These are phyloP conservation scores for Hemicrepidius hirtus DNA, from an alignment of 2,888 invertebrate genomes.

Conservation along the genomic window DNA sequence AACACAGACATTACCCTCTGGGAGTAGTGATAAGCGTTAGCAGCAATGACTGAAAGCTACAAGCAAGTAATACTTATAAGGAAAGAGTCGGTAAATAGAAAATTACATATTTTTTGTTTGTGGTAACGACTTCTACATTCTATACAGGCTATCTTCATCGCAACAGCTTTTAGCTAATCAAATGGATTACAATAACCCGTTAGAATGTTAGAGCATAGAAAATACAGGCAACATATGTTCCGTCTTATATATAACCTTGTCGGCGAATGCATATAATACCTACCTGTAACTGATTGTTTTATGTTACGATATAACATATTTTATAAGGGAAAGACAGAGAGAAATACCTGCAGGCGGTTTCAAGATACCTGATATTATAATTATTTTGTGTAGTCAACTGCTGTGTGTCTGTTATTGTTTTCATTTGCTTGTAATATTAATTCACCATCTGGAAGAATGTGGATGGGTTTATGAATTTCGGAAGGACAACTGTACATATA, in stretches of 20 bases:
- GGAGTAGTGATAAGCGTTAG: no score
- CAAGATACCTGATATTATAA: constrained; percentile 10
- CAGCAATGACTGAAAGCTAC: no score
- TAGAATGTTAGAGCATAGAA: not conserved
- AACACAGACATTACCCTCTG: no score
- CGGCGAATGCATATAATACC: not conserved
- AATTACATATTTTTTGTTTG: no score
- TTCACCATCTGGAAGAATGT: not conserved
- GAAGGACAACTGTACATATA: constrained; percentile 5
- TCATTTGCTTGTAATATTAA: constrained; percentile 2
- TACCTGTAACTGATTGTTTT: not conserved
- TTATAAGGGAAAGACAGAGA: not conserved
- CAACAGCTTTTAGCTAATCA: not conserved
- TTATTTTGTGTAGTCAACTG: not conserved
- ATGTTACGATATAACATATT: not conserved
- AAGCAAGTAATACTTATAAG: no score
- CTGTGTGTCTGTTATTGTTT: constrained; percentile 1
- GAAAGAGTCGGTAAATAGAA: no score
- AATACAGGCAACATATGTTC: constrained; percentile 8
- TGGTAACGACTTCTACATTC: no score
- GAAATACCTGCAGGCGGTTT: not conserved
- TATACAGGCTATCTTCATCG: no score
- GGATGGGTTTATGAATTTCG: constrained; percentile 11
- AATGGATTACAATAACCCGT: constrained; percentile 8
- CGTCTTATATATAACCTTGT: constrained; percentile 1